Evolutionary conservation across 2,797 vertebrate genomes (phyloP).

Genomic region (Glyptemys insculpta): DNA sequence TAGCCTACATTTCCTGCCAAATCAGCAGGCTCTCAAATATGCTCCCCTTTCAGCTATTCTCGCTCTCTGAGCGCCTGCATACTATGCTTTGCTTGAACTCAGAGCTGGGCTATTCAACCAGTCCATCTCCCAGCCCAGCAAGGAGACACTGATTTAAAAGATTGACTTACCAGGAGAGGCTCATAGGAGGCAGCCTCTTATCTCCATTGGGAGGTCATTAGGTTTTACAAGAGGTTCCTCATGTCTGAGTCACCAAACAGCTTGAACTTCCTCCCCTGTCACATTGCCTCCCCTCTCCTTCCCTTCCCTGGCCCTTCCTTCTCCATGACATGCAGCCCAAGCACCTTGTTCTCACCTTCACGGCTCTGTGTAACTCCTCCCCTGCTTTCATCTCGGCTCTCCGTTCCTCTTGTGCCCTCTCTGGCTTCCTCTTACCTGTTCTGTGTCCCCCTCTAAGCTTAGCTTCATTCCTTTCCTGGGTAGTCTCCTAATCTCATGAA

Average conservation of each 20-base stretch:
- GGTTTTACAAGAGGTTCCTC: conserved; percentile 35
- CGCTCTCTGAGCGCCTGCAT: accelerated
- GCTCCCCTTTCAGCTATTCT: background rate
- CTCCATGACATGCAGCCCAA: background rate
- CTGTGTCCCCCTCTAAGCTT: background rate
- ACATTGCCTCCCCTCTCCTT: conserved; percentile 2
- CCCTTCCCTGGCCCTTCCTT: background rate
- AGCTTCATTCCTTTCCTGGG: background rate
- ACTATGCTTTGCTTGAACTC: background rate
- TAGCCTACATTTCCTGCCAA: background rate
- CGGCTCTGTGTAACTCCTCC: background rate
- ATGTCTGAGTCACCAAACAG: conserved; percentile 36
- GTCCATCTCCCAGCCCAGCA: background rate
- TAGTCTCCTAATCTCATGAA: background rate
- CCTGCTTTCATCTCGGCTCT: background rate
- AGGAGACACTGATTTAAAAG: background rate
- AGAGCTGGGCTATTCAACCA: background rate
- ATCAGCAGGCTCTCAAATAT: background rate
- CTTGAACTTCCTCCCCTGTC: conserved; percentile 6
- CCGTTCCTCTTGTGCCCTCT: background rate
- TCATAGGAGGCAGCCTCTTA: background rate
- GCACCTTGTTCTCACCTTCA: background rate
- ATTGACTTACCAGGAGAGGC: conserved; percentile 54
- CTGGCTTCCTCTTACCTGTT: background rate
- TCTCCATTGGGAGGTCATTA: background rate